phyloP scores from a whole-genome alignment of 2,113 vertebrate species.

The Notiomystis cincta region DNA sequence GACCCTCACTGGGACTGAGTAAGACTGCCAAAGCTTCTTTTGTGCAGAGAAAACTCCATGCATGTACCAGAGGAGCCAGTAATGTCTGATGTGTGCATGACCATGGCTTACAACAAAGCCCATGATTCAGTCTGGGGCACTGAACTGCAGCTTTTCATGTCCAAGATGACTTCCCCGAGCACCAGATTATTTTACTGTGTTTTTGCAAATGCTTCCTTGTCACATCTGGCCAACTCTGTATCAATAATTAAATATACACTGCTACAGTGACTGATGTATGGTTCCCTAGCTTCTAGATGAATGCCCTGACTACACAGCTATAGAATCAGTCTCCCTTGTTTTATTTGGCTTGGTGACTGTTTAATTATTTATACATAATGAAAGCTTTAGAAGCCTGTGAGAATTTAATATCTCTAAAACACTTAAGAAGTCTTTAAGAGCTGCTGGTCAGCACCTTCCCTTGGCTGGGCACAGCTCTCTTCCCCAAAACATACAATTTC shows the following conservation, averaged over 20 bases:
- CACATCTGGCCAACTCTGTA: neutral
- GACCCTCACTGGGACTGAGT: neutral
- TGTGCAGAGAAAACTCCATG: neutral
- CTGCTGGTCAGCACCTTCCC: neutral
- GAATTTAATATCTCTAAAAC: neutral
- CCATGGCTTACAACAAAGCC: neutral
- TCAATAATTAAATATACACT: conserved; percentile 40
- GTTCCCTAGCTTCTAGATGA: neutral
- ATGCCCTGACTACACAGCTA: neutral
- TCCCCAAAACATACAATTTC: neutral
- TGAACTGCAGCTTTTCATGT: neutral
- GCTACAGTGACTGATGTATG: conserved; percentile 3
- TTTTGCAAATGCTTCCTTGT: conserved; percentile 17
- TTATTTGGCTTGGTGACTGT: conserved; percentile 25
- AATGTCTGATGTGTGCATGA: fast-evolving
- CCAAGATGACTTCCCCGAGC: neutral
- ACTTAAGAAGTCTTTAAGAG: neutral
- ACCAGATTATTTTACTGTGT: neutral
- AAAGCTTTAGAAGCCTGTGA: conserved; percentile 16
- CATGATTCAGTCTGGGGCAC: neutral
- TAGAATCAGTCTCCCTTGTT: conserved; percentile 23
- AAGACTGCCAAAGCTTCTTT: neutral
- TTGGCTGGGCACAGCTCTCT: neutral
- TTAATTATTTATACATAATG: conserved; percentile 42
- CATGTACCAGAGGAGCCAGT: neutral